Base-by-base conservation (phyloP, 2,888 invertebrate species). In the Polietes domitor region DNA sequence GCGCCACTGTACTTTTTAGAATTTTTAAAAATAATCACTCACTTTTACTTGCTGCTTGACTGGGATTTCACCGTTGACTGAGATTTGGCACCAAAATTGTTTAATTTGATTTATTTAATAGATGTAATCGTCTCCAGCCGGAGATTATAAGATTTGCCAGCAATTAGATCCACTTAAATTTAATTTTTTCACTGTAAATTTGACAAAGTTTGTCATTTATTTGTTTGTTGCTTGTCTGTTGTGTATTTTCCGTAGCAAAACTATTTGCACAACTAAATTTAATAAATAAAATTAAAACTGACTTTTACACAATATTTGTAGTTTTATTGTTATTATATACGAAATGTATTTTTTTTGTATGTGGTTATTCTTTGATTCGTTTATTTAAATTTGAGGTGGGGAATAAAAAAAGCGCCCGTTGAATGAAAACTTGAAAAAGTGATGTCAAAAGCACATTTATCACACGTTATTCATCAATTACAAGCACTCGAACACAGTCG, bases 401-500 rank as follows among this genome's bases (percentile, higher is more conserved):
- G n/a, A n/a, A 17, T 19, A 41, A 10, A 32, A 17, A 17, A 19
- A 3, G 7, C 37, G 37, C 10, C 37, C 37, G 10, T 9, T 41
- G 68, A 72, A 72, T 70, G 32, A 63, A 41, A 80, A 81, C 73
- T 43, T 81, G 78, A 73, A 41, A 80, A 81, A 76, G 53, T 81
- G 78, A 73, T 81, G 81, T 84, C 68, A 76, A 84, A 84, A 76
- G 53, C 71, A 76, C 84, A 79, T 73, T 84, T 84, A 84, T 84
- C 84, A 81, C 84, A 84, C 84, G 84, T 84, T 81, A 84, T 84
- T 84, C 79, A 84, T 84, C 84, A 84, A 84, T 81, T 68, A 24
- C n/a, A 43, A 61, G 6, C 1, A 28, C 61, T 32, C 26, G 21
- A 55, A 26, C 58, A 26, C 10, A 26, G n/a, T 17, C 5, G 17